These are phyloP conservation scores for Patella pellucida DNA, from an alignment of 2,888 invertebrate species.

Conservation along the genomic window DNA sequence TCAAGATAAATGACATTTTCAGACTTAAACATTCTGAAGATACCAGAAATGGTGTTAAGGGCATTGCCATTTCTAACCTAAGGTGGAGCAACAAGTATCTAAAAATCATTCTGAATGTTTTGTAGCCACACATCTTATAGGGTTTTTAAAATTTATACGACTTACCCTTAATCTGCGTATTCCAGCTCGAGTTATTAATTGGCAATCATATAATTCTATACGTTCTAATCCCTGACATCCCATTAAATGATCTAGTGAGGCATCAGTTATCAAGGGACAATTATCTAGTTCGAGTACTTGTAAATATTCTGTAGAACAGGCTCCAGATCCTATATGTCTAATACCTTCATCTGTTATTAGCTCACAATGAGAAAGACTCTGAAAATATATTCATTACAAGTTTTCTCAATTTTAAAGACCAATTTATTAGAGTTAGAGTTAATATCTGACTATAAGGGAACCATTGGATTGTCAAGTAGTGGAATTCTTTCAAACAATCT, in stretches of 20 bases:
- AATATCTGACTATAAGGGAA: not conserved
- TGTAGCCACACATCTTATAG: too few species aligned
- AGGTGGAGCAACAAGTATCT: too few species aligned
- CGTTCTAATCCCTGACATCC: slow-evolving; percentile 95
- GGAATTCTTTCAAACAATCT: not conserved
- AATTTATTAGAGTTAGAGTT: not conserved
- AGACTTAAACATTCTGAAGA: too few species aligned
- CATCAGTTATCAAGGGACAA: slow-evolving; percentile 97
- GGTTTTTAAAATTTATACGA: slow-evolving; percentile 29
- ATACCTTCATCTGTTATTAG: slow-evolving; percentile 98
- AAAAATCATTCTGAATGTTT: too few species aligned
- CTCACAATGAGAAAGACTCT: slow-evolving; percentile 99
- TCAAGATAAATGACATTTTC: too few species aligned
- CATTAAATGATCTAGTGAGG: slow-evolving; percentile 92
- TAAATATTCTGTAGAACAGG: slow-evolving; percentile 88
- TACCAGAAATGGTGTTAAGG: too few species aligned
- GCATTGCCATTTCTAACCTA: too few species aligned
- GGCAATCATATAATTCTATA: slow-evolving; percentile 99
- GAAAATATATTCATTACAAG: slow-evolving; percentile 51
- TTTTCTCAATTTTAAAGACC: not conserved
- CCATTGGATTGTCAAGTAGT: not conserved
- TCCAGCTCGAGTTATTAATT: slow-evolving; percentile 96
- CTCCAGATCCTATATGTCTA: slow-evolving; percentile 90
- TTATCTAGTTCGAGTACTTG: slow-evolving; percentile 95
- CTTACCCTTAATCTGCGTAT: slow-evolving; percentile 93